Evolutionary conservation across 2,797 vertebrate genomes (phyloP).

Genomic region (Chaunax sp.): DNA sequence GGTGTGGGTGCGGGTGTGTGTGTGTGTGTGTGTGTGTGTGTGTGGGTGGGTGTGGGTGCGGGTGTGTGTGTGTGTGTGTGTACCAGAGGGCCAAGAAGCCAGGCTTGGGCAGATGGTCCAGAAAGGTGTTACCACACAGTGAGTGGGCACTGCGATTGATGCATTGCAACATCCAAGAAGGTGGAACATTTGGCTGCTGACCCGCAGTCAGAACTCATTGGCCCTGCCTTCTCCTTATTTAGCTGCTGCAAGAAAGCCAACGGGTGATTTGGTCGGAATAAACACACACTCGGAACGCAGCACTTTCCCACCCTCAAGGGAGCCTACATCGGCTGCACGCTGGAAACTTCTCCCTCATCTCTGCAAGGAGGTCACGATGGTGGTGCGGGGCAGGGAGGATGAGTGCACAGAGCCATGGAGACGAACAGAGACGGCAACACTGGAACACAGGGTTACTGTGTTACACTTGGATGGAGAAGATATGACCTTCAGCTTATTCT

Average conservation of each 20-base stretch:
- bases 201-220: conserved; percentile 82
- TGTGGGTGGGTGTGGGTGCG: conserved; percentile 29
- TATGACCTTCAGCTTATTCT: conserved; percentile 66
- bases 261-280: conserved; percentile 71
- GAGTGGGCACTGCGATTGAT: conserved; percentile 84
- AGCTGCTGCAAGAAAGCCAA: conserved; percentile 75
- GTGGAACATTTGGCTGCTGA: conserved; percentile 87
- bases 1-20: conserved; percentile 37
- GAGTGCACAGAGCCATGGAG: conserved; percentile 49
- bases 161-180: conserved; percentile 84
- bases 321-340: conserved; percentile 52
- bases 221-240: conserved; percentile 76
- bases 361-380: conserved; percentile 74
- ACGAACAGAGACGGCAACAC: conserved; percentile 25
- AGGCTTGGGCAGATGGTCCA: conserved; percentile 80
- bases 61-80: conserved; percentile 38
- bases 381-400: conserved; percentile 38
- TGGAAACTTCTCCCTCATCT: conserved; percentile 70
- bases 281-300: conserved; percentile 58
- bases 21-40: conserved; percentile 27
- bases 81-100: conserved; percentile 73
- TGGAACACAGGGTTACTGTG: conserved; percentile 58
- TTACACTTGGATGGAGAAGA: conserved; percentile 74
- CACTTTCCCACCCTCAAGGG: conserved; percentile 78
- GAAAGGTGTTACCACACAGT: conserved; percentile 84